Evolutionary conservation across 2,888 invertebrate genomes (phyloP).

Genomic region (Rhagonycha fulva): DNA sequence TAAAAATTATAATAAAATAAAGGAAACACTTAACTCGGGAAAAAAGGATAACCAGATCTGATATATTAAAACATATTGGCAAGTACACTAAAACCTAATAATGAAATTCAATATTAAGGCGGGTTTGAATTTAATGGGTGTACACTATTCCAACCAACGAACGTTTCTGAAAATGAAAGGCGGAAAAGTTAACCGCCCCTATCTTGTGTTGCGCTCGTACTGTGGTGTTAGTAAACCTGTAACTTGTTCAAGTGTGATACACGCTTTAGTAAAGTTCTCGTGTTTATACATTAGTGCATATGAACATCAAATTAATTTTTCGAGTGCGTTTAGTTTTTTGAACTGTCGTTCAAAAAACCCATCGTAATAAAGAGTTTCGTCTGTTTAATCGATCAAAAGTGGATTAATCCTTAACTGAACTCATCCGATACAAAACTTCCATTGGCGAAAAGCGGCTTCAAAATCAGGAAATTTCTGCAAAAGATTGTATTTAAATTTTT

Average conservation of each 20-base stretch:
- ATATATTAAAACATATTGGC: slow-evolving; percentile 55
- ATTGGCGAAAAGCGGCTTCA: neutral
- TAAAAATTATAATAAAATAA: slow-evolving; percentile 34
- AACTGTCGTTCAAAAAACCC: neutral
- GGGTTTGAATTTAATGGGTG: slow-evolving; percentile 38
- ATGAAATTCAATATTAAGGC: slow-evolving; percentile 48
- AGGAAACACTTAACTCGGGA: slow-evolving; percentile 21
- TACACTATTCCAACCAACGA: slow-evolving; percentile 41
- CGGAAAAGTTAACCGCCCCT: slow-evolving; percentile 38
- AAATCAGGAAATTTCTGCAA: neutral
- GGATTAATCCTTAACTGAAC: neutral
- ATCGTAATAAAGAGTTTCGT: neutral
- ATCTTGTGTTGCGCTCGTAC: slow-evolving; percentile 30
- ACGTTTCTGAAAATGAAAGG: slow-evolving; percentile 11
- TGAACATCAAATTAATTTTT: slow-evolving; percentile 10
- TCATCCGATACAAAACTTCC: neutral
- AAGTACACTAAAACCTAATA: slow-evolving; percentile 50
- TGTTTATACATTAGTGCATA: slow-evolving; percentile 19
- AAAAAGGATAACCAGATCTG: slow-evolving; percentile 39
- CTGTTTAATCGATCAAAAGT: neutral
- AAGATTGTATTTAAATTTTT: neutral
- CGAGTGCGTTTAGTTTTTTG: neutral
- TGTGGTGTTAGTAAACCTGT: slow-evolving; percentile 49
- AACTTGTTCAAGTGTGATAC: slow-evolving; percentile 43
- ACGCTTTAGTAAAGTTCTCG: slow-evolving; percentile 28